Percentiles rank a stretch among this genome's conserved stretches.
phyloP scores from a whole-genome alignment of 2,888 invertebrate species.

The Tipula helvola region DNA sequence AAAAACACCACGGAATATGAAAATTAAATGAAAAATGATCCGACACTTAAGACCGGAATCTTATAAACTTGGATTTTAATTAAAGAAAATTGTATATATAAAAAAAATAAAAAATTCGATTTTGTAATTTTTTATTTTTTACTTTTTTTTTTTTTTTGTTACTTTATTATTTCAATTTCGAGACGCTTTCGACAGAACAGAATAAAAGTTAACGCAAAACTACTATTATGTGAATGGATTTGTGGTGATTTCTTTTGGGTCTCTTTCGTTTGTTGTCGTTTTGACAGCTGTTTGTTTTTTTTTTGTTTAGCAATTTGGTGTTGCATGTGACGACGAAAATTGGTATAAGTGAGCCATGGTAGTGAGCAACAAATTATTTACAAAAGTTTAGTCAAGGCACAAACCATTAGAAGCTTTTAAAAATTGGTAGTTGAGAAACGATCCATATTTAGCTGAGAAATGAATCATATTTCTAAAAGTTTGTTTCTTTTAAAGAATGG shows the following conservation, averaged over 20 bases:
- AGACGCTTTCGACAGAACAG: not conserved
- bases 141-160: not conserved
- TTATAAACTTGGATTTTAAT: not conserved
- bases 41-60: not conserved
- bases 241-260: not conserved
- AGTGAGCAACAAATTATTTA: not conserved
- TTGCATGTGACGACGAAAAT: not conserved
- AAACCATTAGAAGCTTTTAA: not conserved
- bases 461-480: not conserved
- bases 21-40: not conserved
- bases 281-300: not conserved
- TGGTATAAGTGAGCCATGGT: not conserved
- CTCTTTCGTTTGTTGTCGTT: not conserved
- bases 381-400: not conserved
- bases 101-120: not conserved
- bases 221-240: not conserved
- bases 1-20: not conserved
- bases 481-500: not conserved
- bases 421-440: too few relatives aligned
- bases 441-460: not conserved
- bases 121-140: not conserved
- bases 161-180: not conserved
- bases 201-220: not conserved
- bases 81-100: not conserved
- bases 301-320: not conserved